phyloP scores from a whole-genome alignment of 1,140 invertebrate genomes.

The Oncopeltus fasciatus region DNA sequence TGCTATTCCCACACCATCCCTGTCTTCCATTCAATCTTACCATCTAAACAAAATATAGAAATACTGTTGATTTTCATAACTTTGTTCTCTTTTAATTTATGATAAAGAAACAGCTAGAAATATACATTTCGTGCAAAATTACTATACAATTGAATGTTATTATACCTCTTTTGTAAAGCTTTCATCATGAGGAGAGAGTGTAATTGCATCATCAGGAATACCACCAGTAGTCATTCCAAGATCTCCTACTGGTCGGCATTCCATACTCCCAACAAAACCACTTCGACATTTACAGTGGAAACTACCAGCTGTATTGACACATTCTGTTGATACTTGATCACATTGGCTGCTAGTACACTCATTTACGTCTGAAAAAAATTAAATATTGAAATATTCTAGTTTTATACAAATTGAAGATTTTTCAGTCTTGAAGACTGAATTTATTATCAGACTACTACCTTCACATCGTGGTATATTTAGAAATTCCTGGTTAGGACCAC shows the following conservation, averaged over 20 bases:
- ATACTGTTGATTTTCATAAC: background rate
- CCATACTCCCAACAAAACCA: slow-evolving; percentile 73
- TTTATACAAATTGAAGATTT: background rate
- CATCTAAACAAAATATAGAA: slow-evolving; percentile 36
- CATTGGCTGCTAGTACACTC: slow-evolving; percentile 81
- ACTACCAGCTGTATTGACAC: slow-evolving; percentile 77
- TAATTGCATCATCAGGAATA: slow-evolving; percentile 77
- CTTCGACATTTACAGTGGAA: slow-evolving; percentile 79
- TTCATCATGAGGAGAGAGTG: slow-evolving; percentile 63
- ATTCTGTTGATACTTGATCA: slow-evolving; percentile 79
- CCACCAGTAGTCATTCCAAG: slow-evolving; percentile 76
- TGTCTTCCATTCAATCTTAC: slow-evolving; percentile 64
- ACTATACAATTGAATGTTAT: too few species aligned
- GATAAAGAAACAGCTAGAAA: background rate
- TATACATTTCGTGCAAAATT: background rate
- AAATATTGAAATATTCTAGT: background rate
- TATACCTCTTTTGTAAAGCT: slow-evolving; percentile 65
- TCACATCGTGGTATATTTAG: slow-evolving; percentile 72
- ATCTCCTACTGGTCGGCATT: slow-evolving; percentile 77
- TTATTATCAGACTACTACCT: slow-evolving; percentile 32
- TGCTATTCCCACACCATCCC: slow-evolving; percentile 78
- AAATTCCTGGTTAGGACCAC: slow-evolving; percentile 72
- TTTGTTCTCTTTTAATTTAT: too few species aligned
- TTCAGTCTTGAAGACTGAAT: background rate
- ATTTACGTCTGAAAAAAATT: slow-evolving; percentile 55